Evolutionary conservation across 1,140 invertebrate genomes (phyloP).

Genomic region (Drosophila tsacasi): DNA sequence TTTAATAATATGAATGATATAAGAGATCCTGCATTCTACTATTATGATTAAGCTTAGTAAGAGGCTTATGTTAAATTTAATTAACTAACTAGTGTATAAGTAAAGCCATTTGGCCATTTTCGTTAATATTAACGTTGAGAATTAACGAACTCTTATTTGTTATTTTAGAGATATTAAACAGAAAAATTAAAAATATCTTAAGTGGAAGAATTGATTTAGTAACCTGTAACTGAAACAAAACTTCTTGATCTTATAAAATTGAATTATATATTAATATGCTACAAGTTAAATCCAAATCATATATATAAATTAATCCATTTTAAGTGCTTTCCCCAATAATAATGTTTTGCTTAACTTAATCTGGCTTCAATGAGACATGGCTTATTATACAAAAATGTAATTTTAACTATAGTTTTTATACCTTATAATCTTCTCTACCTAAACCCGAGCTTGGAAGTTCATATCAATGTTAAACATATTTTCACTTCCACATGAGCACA

Average conservation of each 20-base stretch:
- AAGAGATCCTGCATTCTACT: no score
- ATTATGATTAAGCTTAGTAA: no score
- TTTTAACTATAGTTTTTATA: not conserved
- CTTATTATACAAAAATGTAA: not conserved
- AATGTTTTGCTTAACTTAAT: no score
- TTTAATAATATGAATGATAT: no score
- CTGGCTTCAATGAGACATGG: not conserved
- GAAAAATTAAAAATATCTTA: not conserved
- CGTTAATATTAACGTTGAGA: no score
- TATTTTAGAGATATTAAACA: not conserved
- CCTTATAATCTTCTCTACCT: no score
- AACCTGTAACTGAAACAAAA: not conserved
- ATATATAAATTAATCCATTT: no score
- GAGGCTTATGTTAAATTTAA: not conserved
- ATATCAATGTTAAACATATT: slow-evolving; percentile 25
- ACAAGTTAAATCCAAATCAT: no score
- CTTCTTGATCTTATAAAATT: no score
- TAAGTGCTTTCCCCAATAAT: not conserved
- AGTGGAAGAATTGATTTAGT: not conserved
- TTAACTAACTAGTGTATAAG: not conserved
- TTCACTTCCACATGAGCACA: slow-evolving; percentile 4
- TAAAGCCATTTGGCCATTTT: no score
- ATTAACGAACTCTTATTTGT: not conserved
- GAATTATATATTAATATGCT: no score
- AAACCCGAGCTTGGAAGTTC: not conserved